Evolutionary conservation across 2,797 vertebrate species (phyloP), one percentile per base, ranked within the genome.

Genomic region (Tiaroga cobitis): DNA sequence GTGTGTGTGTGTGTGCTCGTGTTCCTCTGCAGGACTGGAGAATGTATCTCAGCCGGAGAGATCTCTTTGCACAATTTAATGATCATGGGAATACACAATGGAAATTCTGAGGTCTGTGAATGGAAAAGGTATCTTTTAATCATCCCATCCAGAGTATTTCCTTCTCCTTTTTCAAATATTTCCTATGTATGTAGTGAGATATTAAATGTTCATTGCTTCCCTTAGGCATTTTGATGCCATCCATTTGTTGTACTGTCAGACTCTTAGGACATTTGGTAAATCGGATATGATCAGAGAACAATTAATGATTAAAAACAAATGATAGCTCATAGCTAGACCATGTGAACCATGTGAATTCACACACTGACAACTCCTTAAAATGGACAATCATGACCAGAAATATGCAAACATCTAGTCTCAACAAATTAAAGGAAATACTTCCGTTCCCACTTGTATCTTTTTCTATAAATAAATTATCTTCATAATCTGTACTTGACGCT

Each of bases 21-120:
- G 39, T 63, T 80, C 78, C 92, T 94, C 89, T 89, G 16, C 89
- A 93, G 93, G 91, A 91, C 91, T 89, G 89, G 89, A 93, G 94
- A 95, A 95, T 94, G 93, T 93, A 91, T 92, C 91, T 93, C 92
- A 95, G 92, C 93, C 91, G 77, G 93, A 92, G 93, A 94, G 92
- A 94, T 95, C 91, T 95, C 93, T 95, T 93, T 95, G 84, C 91
- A 95, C 90, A 94, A 94, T 95, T 95, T 94, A 96, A 96, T 96
- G 94, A 95, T 95, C 92, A 94, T 87, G 88, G 87, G 91, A 94
- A 95, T 92, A 91, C 91, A 92, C 94, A 93, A 93, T 88, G 91
- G 91, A 93, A 90, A 88, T 90, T 77, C 88, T 81, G 84, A 86
- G 89, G 92, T 93, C 87, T 79, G 5, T 86, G 88, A 87, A 92